phyloP scores from a whole-genome alignment of 2,113 vertebrate genomes.

The Amblyopsis rosae region DNA sequence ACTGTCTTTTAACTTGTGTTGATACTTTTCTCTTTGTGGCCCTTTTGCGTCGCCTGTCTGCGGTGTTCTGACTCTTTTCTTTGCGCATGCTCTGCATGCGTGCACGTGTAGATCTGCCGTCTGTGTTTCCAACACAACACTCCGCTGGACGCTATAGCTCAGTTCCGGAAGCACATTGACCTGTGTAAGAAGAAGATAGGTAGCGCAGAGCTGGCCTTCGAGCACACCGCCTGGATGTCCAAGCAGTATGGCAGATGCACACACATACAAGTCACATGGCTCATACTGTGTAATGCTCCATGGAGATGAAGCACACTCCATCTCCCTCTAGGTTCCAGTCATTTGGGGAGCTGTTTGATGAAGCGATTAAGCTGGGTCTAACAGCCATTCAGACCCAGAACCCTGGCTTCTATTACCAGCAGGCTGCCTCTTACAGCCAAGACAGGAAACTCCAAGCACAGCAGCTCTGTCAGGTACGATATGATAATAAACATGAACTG shows the following conservation, averaged over 20 bases:
- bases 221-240: slow-evolving; percentile 97
- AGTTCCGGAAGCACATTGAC: slow-evolving; percentile 97
- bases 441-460: slow-evolving; percentile 88
- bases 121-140: slow-evolving; percentile 98
- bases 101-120: slow-evolving; percentile 85
- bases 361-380: slow-evolving; percentile 95
- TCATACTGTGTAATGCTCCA: not conserved
- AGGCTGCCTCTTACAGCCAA: slow-evolving; percentile 94
- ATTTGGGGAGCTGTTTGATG: slow-evolving; percentile 97
- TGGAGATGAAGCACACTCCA: not conserved
- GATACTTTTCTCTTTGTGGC: too few species aligned
- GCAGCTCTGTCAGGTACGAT: slow-evolving; percentile 84
- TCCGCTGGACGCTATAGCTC: slow-evolving; percentile 93
- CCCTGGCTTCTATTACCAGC: slow-evolving; percentile 98
- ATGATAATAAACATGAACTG: too few species aligned
- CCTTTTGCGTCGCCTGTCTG: too few species aligned
- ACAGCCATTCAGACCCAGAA: slow-evolving; percentile 99
- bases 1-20: too few species aligned
- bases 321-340: slow-evolving; percentile 87
- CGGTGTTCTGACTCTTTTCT: too few species aligned
- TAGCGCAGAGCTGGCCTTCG: slow-evolving; percentile 92
- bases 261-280: not conserved
- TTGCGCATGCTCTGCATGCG: too few species aligned
- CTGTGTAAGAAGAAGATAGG: slow-evolving; percentile 98
- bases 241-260: slow-evolving; percentile 87